phyloP scores from a whole-genome alignment of 92 coral and sea anemone species.

The Epizoanthus ramosus region DNA sequence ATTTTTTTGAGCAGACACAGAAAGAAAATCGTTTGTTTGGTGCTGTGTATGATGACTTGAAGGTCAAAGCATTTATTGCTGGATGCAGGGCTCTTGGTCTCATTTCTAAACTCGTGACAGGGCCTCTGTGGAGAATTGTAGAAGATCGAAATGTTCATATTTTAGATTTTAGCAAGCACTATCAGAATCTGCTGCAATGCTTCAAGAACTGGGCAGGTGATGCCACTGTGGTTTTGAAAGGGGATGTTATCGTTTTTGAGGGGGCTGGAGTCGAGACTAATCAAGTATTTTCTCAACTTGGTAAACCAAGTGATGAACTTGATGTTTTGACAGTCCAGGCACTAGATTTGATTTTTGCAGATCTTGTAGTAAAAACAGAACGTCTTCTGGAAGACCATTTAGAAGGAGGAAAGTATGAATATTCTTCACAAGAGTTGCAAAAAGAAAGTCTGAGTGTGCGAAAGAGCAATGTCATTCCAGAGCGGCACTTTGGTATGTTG shows the following conservation, averaged over 20 bases:
- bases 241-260: constrained; percentile 25
- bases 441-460: constrained; percentile 12
- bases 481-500: constrained; percentile 31
- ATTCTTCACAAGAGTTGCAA: neutral
- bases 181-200: constrained; percentile 45
- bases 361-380: constrained; percentile 27
- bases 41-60: constrained; percentile 41
- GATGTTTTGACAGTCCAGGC: constrained; percentile 49
- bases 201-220: constrained; percentile 47
- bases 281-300: constrained; percentile 2
- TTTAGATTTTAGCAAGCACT: constrained; percentile 41
- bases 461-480: constrained; percentile 37
- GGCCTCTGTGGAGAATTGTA: constrained; percentile 42
- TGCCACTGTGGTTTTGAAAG: constrained; percentile 44
- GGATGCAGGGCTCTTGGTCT: constrained; percentile 48
- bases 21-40: constrained; percentile 39
- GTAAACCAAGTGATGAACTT: constrained; percentile 36
- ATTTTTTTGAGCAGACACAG: constrained; percentile 34
- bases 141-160: constrained; percentile 19
- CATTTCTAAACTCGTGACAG: constrained; percentile 42
- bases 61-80: constrained; percentile 45
- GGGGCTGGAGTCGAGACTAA: too few species aligned
- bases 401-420: constrained; percentile 16
- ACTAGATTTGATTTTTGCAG: constrained; percentile 37
- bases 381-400: constrained; percentile 25